Percentiles rank a stretch among this genome's conserved stretches.
phyloP scores from a whole-genome alignment of 1,140 invertebrate species.

The Semibalanus balanoides region DNA sequence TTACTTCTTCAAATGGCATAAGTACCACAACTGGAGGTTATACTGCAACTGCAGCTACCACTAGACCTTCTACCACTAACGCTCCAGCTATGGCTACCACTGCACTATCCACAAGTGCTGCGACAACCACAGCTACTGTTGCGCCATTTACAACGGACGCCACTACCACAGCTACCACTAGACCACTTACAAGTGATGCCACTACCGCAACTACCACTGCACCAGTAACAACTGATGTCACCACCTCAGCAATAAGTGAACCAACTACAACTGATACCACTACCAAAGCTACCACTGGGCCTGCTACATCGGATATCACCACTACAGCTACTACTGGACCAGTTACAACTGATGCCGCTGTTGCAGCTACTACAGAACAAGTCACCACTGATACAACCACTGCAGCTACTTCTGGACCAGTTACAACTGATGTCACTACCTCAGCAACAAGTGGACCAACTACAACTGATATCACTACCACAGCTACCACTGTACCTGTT shows the following conservation, averaged over 20 bases:
- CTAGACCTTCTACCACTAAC: background rate
- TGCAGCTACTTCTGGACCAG: no score
- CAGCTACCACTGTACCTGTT: background rate
- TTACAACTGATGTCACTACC: background rate
- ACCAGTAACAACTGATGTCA: background rate
- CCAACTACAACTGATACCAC: no score
- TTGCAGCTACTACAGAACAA: no score
- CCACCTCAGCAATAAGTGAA: no score
- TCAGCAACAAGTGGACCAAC: background rate
- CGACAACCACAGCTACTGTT: background rate
- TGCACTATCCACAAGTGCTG: background rate
- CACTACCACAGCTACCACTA: background rate
- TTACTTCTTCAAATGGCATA: no score
- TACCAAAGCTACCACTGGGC: no score
- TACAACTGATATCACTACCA: no score
- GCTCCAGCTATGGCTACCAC: background rate
- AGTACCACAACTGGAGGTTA: background rate
- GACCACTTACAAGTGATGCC: background rate
- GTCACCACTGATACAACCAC: no score
- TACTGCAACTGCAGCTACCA: background rate
- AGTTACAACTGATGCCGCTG: no score
- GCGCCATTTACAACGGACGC: background rate
- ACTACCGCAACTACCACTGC: background rate
- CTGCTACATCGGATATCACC: no score
- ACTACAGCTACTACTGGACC: no score